Evolutionary conservation across 2,888 invertebrate genomes (phyloP).

Genomic region (Ptychoptera contaminata): DNA sequence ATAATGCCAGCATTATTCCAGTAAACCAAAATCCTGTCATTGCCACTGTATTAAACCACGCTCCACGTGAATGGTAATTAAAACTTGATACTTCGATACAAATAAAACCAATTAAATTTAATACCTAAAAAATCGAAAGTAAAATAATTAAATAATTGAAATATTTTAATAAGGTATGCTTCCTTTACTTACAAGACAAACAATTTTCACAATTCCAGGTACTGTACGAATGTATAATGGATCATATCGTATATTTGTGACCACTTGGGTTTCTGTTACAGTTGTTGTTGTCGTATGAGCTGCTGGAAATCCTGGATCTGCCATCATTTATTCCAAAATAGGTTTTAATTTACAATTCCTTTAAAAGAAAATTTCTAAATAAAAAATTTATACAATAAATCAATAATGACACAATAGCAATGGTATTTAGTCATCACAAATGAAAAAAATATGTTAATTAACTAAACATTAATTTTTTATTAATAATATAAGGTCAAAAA

Average conservation of each 20-base stretch:
- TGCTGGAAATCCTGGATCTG: conserved; percentile 54
- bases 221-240: conserved; percentile 49
- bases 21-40: conserved; percentile 80
- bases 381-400: too few relatives aligned
- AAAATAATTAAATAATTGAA: conserved; percentile 1
- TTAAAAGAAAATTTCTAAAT: too few relatives aligned
- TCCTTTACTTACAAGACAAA: conserved; percentile 61
- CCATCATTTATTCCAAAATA: conserved; percentile 24
- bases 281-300: conserved; percentile 53
- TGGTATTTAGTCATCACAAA: neutral
- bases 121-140: conserved; percentile 35
- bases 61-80: conserved; percentile 39
- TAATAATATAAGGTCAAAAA: neutral
- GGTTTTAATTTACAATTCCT: too few relatives aligned
- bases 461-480: neutral
- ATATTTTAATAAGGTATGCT: neutral
- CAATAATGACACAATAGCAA: too few relatives aligned
- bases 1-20: conserved; percentile 58
- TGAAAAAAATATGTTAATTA: neutral
- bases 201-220: conserved; percentile 61
- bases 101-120: conserved; percentile 64
- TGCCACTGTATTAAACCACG: conserved; percentile 62
- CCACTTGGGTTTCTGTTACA: conserved; percentile 49
- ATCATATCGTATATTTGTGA: conserved; percentile 61
- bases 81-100: conserved; percentile 49